These are phyloP conservation scores for Physeter macrocephalus DNA, from an alignment of 2,113 vertebrate species.

Conservation along the genomic window DNA sequence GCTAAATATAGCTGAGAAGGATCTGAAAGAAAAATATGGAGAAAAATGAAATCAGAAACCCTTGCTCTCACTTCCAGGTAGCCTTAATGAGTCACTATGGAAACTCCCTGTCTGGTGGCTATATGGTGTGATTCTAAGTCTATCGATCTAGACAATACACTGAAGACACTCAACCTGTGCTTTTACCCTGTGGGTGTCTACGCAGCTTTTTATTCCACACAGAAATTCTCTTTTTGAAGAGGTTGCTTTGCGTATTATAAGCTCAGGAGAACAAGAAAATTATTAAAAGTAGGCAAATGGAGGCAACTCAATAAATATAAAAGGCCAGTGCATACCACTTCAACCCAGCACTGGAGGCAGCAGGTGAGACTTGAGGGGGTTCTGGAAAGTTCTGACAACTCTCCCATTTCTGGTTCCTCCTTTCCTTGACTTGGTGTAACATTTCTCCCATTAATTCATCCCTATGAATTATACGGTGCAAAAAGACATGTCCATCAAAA, in stretches of 20 bases:
- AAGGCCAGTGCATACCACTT: not conserved
- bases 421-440: not conserved
- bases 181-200: not conserved
- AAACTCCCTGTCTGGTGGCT: not conserved
- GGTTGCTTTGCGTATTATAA: not conserved
- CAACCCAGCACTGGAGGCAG: not conserved
- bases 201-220: not conserved
- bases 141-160: not conserved
- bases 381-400: not conserved
- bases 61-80: not conserved
- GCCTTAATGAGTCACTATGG: not conserved
- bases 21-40: not conserved
- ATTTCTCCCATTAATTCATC: not conserved
- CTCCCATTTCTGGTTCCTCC: not conserved
- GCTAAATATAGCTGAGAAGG: not conserved
- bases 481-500: not conserved
- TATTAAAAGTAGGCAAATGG: not conserved
- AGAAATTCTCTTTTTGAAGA: not conserved
- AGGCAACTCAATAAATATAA: not conserved
- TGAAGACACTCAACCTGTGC: not conserved
- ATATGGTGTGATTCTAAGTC: not conserved
- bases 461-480: not conserved
- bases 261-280: not conserved
- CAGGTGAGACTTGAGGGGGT: not conserved
- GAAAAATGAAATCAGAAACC: not conserved